Evolutionary conservation across 2,797 vertebrate genomes (phyloP), one percentile per base, ranked within the genome.

Genomic region (Oryzias sinensis): DNA sequence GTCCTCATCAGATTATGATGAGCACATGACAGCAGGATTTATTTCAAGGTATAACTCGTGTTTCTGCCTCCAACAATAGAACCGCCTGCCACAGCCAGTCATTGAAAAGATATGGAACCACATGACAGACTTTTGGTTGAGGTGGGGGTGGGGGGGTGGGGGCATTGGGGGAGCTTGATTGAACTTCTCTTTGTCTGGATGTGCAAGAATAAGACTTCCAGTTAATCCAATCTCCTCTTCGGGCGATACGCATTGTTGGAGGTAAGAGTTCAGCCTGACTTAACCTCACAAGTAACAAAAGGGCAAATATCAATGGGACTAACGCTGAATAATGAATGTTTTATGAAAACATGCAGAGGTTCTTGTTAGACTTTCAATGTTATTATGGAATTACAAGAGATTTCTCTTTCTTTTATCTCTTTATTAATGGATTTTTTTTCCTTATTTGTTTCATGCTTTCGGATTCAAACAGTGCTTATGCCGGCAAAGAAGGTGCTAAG

Each of bases 11-110:
- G 55, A 56, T 65, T 52, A 56, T 1, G 46, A 59, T 33, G 41
- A 60, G 61, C 75, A 51, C 57, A 63, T 75, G 65, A 78, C 79
- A 53, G 69, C 72, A 55, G 56, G 68, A 58, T 79, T 74, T 74
- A 58, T 62, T 53, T 58, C 53, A 79, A 77, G 78, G 74, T 85
- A 62, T 76, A 61, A 78, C 71, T 73, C 76, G 70, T 70, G 62
- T 68, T 69, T 72, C 43, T 68, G 76, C 56, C 70, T 80, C 87
- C 86, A 89, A 90, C 91, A 92, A 90, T 90, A 92, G 90, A 81
- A 81, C 72, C 46, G 62, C 54, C 67, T 14, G 37, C 56, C 45
- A 48, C 25, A 16, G 59, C 90, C 86, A 88, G 83, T 88, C 79
- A 80, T 17, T 45, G 65, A 53, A 15, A 49, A 84, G 77, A 69